Base-by-base conservation (phyloP, 2,113 vertebrate species). In the Eptesicus fuscus region DNA sequence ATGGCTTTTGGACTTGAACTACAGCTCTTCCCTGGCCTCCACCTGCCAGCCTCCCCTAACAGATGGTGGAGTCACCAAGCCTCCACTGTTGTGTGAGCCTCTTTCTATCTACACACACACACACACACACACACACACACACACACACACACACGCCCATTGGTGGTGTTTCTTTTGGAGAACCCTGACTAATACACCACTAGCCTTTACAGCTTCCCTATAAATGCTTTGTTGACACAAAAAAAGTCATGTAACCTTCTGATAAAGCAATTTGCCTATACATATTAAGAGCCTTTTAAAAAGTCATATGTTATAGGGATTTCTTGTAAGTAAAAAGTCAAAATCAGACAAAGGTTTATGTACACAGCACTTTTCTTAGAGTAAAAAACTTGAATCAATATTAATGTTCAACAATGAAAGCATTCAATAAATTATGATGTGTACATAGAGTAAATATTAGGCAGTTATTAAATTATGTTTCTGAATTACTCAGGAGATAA, bases 361-460 rank as follows among this genome's bases (percentile, higher is more conserved):
- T 92, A 83, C 12, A 30, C n/a, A 74, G 8, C 17, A 79, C 37
- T 67, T 42, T 63, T 86, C 35, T 76, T 53, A 67, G 30, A 59
- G 28, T 69, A 79, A 47, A 53, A 91, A 91, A 88, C 3, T 37
- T 56, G 1, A 42, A 51, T 82, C 67, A 30, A n/a, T 61, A 80
- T 79, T 51, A 85, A 71, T 37, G 67, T 53, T 67, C 35, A 89
- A 80, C 18, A 70, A 35, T 51, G 67, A 80, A 56, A 80, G 30
- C 2, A 3, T 73, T 94, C 71, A 96, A 91, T 91, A 63, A 88
- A 82, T 88, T 83, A 95, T 20, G 23, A 95, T 35, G 49, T 49
- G n/a, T 4, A 71, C 0, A 20, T 30, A 85, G 22, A 88, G 59
- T 61, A 90, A 92, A 80, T 89, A 79, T 69, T 67, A 69, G 59